Evolutionary conservation across 2,888 invertebrate species (phyloP).

Genomic region (Clistopyga incitator): DNA sequence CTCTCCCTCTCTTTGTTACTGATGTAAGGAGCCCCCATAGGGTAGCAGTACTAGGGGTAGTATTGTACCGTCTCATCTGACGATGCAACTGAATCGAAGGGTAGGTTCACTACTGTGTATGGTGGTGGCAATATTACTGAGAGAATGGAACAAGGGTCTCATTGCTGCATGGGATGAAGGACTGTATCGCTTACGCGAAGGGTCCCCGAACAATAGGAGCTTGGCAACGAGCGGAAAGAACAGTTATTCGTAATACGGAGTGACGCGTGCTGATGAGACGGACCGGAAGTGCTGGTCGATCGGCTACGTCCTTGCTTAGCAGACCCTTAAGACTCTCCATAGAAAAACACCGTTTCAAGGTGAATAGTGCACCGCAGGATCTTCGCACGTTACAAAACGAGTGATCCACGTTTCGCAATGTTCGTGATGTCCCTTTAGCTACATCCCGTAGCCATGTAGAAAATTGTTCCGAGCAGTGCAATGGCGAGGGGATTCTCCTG

Average conservation of each 20-base stretch:
- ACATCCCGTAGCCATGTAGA: slow-evolving; percentile 17
- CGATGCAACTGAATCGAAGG: slow-evolving; percentile 42
- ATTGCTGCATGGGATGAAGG: slow-evolving; percentile 42
- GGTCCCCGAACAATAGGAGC: slow-evolving; percentile 76
- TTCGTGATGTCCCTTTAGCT: slow-evolving; percentile 5
- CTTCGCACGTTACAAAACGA: slow-evolving; percentile 38
- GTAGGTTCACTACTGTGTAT: slow-evolving; percentile 42
- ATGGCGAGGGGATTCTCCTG: slow-evolving; percentile 26
- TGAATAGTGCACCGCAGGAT: neutral
- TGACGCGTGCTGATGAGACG: slow-evolving; percentile 82
- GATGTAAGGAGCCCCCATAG: neutral
- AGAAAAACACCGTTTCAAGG: neutral
- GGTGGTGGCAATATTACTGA: slow-evolving; percentile 32
- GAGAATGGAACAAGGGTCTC: slow-evolving; percentile 67
- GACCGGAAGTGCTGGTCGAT: slow-evolving; percentile 80
- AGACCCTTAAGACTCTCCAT: neutral
- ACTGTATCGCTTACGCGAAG: slow-evolving; percentile 80
- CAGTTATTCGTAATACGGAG: slow-evolving; percentile 81
- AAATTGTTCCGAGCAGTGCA: slow-evolving; percentile 31
- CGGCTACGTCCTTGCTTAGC: slow-evolving; percentile 53
- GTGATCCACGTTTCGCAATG: slow-evolving; percentile 33
- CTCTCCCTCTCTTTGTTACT: neutral
- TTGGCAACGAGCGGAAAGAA: slow-evolving; percentile 80
- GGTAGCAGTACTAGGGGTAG: slow-evolving; percentile 28
- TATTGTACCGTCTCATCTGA: slow-evolving; percentile 30